Evolutionary conservation across 2,113 vertebrate genomes (phyloP), one percentile per base, ranked within the genome.

Genomic region (Ictidomys tridecemlineatus): DNA sequence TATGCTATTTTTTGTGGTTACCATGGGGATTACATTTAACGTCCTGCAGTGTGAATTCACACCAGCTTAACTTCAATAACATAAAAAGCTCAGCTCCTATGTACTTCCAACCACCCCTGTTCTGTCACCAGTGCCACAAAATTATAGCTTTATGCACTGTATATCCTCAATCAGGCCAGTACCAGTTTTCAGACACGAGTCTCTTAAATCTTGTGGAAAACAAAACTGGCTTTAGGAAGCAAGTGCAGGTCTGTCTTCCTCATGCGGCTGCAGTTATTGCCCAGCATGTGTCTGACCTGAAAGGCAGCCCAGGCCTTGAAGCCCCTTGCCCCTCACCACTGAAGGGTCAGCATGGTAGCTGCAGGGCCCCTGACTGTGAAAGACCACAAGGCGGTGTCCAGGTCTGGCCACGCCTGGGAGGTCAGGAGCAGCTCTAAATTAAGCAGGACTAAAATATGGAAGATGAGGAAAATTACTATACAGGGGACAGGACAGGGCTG

Each of bases 1-100:
- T 93, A 48, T 26, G 69, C 58, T 96, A 80, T 94, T 94, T 95
- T 89, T 77, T 91, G 76, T 93, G 89, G 85, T 92, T 96, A 73
- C 82, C 76, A 61, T 78, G 69, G 80, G 24, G 63, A 95, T 90
- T 93, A 58, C 76, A 90, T 90, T 94, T 94, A 91, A 83, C 69
- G 72, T 63, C 67, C 76, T 74, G 4, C 26, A n/a, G n/a, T 82
- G 74, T 90, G 67, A 85, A 95, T 95, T 93, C 94, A 96, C 61
- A 51, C 28, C 45, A 74, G 51, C 34, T 89, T 67, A 45, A 85
- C 13, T 58, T 86, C 78, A 92, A 85, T 14, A 74, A 73, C 48
- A 85, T 13, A 79, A 34, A 72, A 79, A 80, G 22, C 34, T 77
- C 7, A 13, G 45, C 56, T 91, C 3, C 63, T 18, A 10, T 42